Percentiles rank a stretch among this genome's conserved stretches.
phyloP scores from a whole-genome alignment of 2,797 vertebrate species.

The Erpetoichthys calabaricus region DNA sequence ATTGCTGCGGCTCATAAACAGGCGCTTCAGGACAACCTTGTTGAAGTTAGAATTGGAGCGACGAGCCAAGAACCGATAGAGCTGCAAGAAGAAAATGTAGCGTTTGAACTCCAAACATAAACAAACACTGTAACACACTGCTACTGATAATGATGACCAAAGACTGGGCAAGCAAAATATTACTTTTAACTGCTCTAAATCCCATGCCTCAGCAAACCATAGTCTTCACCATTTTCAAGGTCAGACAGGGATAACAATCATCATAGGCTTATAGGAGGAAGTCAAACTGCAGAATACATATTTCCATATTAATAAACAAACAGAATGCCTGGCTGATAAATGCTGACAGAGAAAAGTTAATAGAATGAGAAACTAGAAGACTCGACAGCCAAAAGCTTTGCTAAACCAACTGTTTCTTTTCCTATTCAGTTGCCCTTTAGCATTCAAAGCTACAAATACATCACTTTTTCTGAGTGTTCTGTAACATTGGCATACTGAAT shows the following conservation, averaged over 20 bases:
- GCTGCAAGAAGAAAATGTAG: constrained; percentile 29
- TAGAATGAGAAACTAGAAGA: not conserved
- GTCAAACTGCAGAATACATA: not conserved
- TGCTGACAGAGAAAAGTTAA: no score
- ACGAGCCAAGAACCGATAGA: constrained; percentile 81
- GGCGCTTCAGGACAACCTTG: constrained; percentile 72
- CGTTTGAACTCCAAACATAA: not conserved
- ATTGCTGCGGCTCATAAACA: constrained; percentile 87
- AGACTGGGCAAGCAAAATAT: no score
- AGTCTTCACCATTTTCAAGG: not conserved
- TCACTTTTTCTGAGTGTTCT: no score
- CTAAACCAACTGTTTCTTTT: no score
- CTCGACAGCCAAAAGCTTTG: not conserved
- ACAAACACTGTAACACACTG: not conserved
- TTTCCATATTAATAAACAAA: no score
- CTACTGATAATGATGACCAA: no score
- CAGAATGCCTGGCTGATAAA: no score
- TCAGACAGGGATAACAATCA: not conserved
- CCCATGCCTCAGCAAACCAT: not conserved
- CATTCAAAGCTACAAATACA: no score
- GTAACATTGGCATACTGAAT: no score
- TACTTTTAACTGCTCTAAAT: not conserved
- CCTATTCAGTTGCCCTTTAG: no score
- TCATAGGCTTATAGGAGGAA: accelerated
- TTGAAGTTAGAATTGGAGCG: constrained; percentile 78